These are phyloP conservation scores for Aurelia aurita complex sp. Pacific DNA, from an alignment of 30 jellyfish, hydroid and myxozoan species.

Conservation along the genomic window DNA sequence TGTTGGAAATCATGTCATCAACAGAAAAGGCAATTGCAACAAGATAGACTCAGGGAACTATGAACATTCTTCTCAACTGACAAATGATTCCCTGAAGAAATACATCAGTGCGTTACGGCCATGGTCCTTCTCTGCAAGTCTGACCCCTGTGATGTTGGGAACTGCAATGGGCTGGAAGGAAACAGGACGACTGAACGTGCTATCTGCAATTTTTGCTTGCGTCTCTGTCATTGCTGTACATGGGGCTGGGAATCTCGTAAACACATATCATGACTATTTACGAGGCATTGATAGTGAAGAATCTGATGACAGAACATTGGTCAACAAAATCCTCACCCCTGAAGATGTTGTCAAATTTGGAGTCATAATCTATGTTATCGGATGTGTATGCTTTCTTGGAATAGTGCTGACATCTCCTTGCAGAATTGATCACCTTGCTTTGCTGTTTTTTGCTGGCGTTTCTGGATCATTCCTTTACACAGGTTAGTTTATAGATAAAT, in stretches of 20 bases:
- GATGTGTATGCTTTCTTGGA: constrained; percentile 65
- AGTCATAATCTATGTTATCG: constrained; percentile 52
- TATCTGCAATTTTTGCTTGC: constrained; percentile 16
- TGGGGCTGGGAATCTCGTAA: constrained; percentile 89
- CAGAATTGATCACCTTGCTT: constrained; percentile 50
- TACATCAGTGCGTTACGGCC: constrained; percentile 84
- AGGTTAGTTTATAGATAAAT: constrained; percentile 31
- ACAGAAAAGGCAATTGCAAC: too few species aligned
- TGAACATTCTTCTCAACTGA: too few species aligned
- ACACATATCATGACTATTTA: constrained; percentile 81
- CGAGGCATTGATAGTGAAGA: constrained; percentile 71
- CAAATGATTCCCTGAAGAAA: constrained; percentile 1
- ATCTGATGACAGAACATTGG: constrained; percentile 90
- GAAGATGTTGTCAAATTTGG: constrained; percentile 75
- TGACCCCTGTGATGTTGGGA: constrained; percentile 85
- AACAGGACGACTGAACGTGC: constrained; percentile 13
- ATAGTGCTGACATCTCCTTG: constrained; percentile 55
- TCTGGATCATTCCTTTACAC: constrained; percentile 87
- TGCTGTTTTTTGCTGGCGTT: constrained; percentile 77
- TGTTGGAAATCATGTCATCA: too few species aligned
- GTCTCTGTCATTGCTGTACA: constrained; percentile 62
- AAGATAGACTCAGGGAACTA: too few species aligned
- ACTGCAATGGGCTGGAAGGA: constrained; percentile 72
- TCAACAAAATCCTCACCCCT: constrained; percentile 59
- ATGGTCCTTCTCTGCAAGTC: constrained; percentile 95